A percentile compares a stretch with the other conserved stretches of the same genome.
These are phyloP conservation scores for Oenanthe melanoleuca DNA, from an alignment of 2,113 vertebrate genomes.

Conservation along the genomic window DNA sequence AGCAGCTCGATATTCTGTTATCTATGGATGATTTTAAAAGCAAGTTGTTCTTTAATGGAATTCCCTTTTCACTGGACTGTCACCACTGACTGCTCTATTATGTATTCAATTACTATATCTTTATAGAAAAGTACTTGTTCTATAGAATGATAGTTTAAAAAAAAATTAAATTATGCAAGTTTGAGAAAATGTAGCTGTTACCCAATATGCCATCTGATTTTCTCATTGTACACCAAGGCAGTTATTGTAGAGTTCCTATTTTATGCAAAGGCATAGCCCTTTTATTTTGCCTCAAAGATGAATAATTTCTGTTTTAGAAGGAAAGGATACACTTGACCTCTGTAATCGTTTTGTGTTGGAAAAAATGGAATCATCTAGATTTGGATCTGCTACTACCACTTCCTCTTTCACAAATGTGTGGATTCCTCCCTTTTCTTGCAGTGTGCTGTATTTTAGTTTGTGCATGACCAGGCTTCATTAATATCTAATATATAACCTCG, in stretches of 20 bases:
- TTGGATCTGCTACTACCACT: neutral
- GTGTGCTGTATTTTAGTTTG: neutral
- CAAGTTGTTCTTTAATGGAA: neutral
- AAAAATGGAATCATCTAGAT: neutral
- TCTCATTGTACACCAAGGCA: neutral
- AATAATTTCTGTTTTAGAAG: neutral
- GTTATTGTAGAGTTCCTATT: neutral
- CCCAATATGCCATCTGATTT: neutral
- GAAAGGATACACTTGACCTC: neutral
- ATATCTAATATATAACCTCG: neutral
- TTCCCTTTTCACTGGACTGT: conserved; percentile 33
- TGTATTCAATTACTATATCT: conserved; percentile 1
- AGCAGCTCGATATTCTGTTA: neutral
- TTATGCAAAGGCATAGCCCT: neutral
- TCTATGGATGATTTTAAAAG: conserved; percentile 5
- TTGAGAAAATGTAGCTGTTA: neutral
- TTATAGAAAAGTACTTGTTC: neutral
- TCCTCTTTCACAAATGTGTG: neutral
- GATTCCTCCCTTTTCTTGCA: neutral
- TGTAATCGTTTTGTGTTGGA: fast-evolving
- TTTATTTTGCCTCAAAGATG: conserved; percentile 3
- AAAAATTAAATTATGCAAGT: neutral
- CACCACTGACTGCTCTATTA: conserved; percentile 32
- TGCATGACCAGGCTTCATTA: neutral
- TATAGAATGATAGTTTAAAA: neutral